Percentiles rank a stretch among this genome's conserved stretches.
phyloP scores from a whole-genome alignment of 1,140 invertebrate genomes.

The Pseudobourletiella spinata region DNA sequence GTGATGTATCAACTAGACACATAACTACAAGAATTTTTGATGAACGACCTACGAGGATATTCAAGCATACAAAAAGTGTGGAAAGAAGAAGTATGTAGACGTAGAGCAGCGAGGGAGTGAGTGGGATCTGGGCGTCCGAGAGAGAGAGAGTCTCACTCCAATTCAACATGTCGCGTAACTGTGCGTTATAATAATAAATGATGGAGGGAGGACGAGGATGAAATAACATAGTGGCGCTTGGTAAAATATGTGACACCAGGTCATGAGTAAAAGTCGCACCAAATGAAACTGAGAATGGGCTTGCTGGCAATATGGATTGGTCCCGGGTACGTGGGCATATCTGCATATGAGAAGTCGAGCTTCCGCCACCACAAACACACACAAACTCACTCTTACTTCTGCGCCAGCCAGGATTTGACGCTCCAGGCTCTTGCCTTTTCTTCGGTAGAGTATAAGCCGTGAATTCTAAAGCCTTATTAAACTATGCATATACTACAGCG shows the following conservation, averaged over 20 bases:
- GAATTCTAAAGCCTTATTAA: too few species aligned
- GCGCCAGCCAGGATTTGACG: too few species aligned
- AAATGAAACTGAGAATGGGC: constrained; percentile 10
- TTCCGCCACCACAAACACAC: background rate
- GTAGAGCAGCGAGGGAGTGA: background rate
- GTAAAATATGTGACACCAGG: constrained; percentile 28
- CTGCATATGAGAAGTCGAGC: background rate
- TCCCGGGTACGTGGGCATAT: constrained; percentile 8
- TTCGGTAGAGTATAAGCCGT: too few species aligned
- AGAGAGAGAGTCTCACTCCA: constrained; percentile 11
- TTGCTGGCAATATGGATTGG: too few species aligned
- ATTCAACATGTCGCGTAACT: constrained; percentile 22
- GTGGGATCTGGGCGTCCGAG: background rate
- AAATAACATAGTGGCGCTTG: constrained; percentile 19
- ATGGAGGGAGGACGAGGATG: constrained; percentile 20
- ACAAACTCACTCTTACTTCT: background rate
- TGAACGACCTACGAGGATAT: background rate
- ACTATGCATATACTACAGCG: too few species aligned
- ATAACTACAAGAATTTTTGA: background rate
- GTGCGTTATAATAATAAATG: constrained; percentile 30
- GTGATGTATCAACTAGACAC: too few species aligned
- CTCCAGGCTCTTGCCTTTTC: too few species aligned
- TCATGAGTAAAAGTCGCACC: constrained; percentile 25
- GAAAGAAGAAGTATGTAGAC: background rate
- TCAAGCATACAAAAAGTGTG: background rate